A percentile compares a stretch with the other conserved stretches of the same genome.
These are phyloP conservation scores for Oscarella lobularis DNA, from an alignment of 37 sponge, comb jelly and placozoan species.

Conservation along the genomic window DNA sequence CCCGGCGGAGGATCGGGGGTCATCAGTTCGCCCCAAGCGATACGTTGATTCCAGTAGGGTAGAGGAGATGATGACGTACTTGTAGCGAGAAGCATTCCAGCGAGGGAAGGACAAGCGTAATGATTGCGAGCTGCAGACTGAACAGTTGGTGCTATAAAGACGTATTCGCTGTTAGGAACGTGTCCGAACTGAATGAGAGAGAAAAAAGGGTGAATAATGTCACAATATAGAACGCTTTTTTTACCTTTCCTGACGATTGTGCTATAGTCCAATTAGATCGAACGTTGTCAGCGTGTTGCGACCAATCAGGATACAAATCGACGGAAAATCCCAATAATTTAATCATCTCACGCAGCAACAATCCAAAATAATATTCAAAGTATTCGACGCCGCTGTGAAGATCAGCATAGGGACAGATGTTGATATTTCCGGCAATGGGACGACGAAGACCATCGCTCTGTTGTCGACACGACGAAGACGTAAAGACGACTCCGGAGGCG, in stretches of 20 bases:
- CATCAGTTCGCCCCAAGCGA: neutral
- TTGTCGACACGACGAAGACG: neutral
- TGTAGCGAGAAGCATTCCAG: too few relatives aligned
- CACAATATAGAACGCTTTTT: too few relatives aligned
- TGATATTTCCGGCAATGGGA: neutral
- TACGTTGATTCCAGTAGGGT: slow-evolving; percentile 15
- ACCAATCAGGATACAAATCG: neutral
- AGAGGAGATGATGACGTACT: too few relatives aligned
- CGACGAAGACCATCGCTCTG: neutral
- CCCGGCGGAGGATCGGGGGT: neutral
- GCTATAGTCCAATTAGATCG: too few relatives aligned
- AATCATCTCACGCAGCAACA: neutral
- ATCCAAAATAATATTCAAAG: neutral
- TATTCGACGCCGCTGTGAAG: neutral
- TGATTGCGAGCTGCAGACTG: too few relatives aligned
- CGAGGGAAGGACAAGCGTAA: too few relatives aligned
- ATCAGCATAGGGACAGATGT: neutral
- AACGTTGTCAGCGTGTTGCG: too few relatives aligned
- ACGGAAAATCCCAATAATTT: neutral
- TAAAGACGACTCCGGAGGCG: neutral
- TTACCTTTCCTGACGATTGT: too few relatives aligned
- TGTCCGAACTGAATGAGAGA: too few relatives aligned
- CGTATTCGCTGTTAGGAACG: too few relatives aligned
- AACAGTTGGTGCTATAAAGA: too few relatives aligned
- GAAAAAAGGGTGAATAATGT: too few relatives aligned